Conservation (phyloP, 2,797 vertebrate genomes). For the Malurus leucopterus region DNA sequence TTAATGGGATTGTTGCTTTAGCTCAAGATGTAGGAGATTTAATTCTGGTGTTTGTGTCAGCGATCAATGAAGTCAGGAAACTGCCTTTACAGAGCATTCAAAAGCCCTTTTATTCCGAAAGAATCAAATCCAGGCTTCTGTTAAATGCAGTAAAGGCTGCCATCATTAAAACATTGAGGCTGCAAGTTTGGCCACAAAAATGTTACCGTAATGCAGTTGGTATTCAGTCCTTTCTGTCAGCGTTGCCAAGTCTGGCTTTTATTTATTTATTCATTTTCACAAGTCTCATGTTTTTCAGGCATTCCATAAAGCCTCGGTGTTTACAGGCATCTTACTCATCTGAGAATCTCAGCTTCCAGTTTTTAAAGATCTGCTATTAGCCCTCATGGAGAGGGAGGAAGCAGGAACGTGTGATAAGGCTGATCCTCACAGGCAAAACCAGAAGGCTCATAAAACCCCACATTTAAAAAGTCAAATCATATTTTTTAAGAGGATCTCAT, state of each 20-base stretch:
- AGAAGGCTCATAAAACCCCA: not conserved
- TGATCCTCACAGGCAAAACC: slow-evolving; percentile 24
- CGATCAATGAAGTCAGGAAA: slow-evolving; percentile 30
- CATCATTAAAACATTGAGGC: slow-evolving; percentile 40
- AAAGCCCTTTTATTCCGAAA: slow-evolving; percentile 37
- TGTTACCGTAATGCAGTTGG: slow-evolving; percentile 28
- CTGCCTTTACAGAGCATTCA: slow-evolving; percentile 44
- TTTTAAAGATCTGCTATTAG: slow-evolving; percentile 21
- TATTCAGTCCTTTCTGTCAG: slow-evolving; percentile 34
- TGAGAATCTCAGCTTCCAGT: slow-evolving; percentile 17
- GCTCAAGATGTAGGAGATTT: slow-evolving; percentile 32
- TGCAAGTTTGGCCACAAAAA: slow-evolving; percentile 56
- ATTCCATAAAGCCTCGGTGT: slow-evolving; percentile 29
- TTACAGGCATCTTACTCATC: slow-evolving; percentile 36
- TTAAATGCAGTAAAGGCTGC: slow-evolving; percentile 32
- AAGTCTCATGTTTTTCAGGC: slow-evolving; percentile 25
- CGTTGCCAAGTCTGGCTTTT: not conserved
- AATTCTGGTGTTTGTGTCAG: slow-evolving; percentile 37
- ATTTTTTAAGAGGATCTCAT: slow-evolving; percentile 37
- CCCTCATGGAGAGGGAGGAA: not conserved
- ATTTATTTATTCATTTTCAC: slow-evolving; percentile 55
- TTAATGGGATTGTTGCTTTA: slow-evolving; percentile 38
- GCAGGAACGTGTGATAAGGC: not conserved
- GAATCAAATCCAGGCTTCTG: slow-evolving; percentile 58
- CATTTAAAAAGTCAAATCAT: not conserved